These are phyloP conservation scores for Apeltes quadracus DNA, from an alignment of 2,113 vertebrate genomes.

Conservation along the genomic window DNA sequence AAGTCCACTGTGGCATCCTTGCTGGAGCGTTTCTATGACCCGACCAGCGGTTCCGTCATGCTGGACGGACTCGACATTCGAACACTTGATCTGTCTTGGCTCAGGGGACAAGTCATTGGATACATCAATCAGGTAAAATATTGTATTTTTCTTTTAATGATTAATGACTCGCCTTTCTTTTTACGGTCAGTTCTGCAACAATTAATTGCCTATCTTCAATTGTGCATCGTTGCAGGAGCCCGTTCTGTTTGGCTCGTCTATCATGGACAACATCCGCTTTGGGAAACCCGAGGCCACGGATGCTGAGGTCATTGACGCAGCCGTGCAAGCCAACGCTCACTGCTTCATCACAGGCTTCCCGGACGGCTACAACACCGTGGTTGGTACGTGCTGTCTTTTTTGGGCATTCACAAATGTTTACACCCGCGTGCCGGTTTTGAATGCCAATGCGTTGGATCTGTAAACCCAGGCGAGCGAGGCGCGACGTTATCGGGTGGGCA, in stretches of 20 bases:
- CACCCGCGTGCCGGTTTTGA: not conserved
- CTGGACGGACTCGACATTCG: conserved; percentile 88
- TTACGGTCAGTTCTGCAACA: not conserved
- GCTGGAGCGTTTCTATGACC: conserved; percentile 95
- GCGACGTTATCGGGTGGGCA: conserved; percentile 90
- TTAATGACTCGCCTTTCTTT: not conserved
- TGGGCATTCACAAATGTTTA: not conserved
- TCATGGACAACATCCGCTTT: conserved; percentile 97
- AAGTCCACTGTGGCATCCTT: conserved; percentile 92
- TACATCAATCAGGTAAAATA: conserved; percentile 91
- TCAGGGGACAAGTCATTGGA: conserved; percentile 89
- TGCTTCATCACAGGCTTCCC: conserved; percentile 90
- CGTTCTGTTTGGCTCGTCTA: conserved; percentile 88
- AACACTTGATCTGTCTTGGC: conserved; percentile 90
- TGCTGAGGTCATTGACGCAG: conserved; percentile 84
- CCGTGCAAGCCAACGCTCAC: conserved; percentile 90
- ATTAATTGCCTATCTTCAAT: not conserved
- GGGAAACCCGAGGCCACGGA: conserved; percentile 88
- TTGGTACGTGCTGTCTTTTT: conserved; percentile 81
- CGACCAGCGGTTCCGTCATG: conserved; percentile 81
- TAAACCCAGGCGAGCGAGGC: conserved; percentile 87
- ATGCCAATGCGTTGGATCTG: conserved; percentile 10
- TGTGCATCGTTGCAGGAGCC: conserved; percentile 84
- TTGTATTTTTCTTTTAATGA: not conserved
- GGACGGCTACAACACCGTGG: conserved; percentile 87